Base-by-base conservation (phyloP, 2,113 vertebrate species). In the Sinocyclocheilus grahami region DNA sequence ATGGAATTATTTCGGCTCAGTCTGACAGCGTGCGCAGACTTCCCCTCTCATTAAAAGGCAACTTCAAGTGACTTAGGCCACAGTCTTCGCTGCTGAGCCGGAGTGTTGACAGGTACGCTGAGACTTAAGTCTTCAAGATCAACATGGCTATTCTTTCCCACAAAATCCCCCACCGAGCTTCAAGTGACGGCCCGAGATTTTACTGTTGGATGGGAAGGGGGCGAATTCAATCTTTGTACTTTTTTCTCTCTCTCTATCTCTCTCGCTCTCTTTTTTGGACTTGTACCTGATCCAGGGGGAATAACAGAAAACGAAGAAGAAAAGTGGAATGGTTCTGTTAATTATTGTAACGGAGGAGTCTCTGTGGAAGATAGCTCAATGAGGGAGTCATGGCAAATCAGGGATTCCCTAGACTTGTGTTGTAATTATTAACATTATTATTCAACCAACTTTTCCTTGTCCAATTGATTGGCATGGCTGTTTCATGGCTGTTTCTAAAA, bases 1-100 rank as follows among this genome's bases (percentile, higher is more conserved):
- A 91, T 89, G 89, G 93, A 94, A 92, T 94, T 93, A 93, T 93
- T 93, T 92, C 87, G 90, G 90, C 91, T 86, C 88, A 91, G 92
- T 86, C 89, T 94, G 93, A 93, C 91, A 93, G 86, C 71, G 13
- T 85, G 90, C 33, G 3, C 87, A 88, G 86, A 83, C 91, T 90
- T 89, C 91, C 90, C 76, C 89, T 86, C 91, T 92, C 90, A 92
- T 92, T 90, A 92, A 85, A 88, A 85, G 84, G 88, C 88, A 90
- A 93, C 93, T 93, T 94, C 91, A 63, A 95, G 94, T 94, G 92
- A 92, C 90, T 93, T 93, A 93, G 93, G 93, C 93, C 88, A 90
- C 87, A 81, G 92, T 93, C 92, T 90, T 93, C 90, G 91, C 90
- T 80, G 81, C 62, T 90, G 92, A 94, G 93, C 89, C 90, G 80